These are phyloP conservation scores for Hypanus sabinus DNA, from an alignment of 2,113 vertebrate genomes.

Conservation along the genomic window DNA sequence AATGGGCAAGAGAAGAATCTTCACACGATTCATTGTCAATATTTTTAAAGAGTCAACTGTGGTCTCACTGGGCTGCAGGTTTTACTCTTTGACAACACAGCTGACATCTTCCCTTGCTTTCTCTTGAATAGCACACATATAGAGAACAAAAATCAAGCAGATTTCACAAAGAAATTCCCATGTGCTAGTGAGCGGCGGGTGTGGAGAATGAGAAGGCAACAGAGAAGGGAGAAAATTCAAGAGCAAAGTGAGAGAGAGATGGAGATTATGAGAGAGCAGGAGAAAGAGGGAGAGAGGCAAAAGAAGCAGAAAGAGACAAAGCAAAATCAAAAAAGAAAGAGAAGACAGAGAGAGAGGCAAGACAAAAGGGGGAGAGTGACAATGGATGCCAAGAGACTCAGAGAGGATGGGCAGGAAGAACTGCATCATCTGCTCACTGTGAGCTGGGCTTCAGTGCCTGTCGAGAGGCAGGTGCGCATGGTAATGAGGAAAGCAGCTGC, in stretches of 20 bases:
- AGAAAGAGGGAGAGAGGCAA: neutral
- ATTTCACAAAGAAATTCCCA: neutral
- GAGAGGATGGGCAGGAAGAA: neutral
- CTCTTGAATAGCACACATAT: neutral
- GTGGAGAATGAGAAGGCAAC: neutral
- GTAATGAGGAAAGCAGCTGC: conserved; percentile 77
- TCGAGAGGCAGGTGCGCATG: conserved; percentile 82
- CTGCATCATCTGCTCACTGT: conserved; percentile 55
- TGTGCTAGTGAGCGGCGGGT: neutral
- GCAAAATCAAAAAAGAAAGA: neutral
- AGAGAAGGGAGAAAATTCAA: neutral
- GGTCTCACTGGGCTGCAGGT: too few relatives aligned
- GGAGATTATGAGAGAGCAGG: neutral
- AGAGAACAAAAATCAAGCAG: neutral
- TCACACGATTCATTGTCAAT: too few relatives aligned
- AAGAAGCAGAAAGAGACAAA: neutral
- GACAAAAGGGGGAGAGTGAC: neutral
- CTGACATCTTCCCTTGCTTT: neutral
- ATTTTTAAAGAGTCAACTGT: too few relatives aligned
- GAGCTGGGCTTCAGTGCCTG: conserved; percentile 56
- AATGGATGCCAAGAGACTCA: neutral
- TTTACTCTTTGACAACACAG: too few relatives aligned
- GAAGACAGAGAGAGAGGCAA: neutral
- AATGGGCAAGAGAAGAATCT: too few relatives aligned
- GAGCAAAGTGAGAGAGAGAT: neutral